Base-by-base conservation (phyloP, 2,888 invertebrate genomes). In the Patella ulyssiponensis region DNA sequence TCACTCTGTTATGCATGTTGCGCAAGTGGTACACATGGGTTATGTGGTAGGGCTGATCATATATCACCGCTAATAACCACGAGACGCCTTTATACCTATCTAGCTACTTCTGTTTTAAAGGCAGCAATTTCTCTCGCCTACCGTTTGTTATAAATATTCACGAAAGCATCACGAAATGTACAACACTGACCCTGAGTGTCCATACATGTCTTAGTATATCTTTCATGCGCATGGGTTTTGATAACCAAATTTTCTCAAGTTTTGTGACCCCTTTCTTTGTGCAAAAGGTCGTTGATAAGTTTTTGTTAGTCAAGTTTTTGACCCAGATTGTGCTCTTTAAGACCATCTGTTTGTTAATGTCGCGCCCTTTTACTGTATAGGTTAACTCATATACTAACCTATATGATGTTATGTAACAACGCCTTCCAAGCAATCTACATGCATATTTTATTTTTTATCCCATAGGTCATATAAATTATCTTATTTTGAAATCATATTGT, bases 261-360 rank as follows among this genome's bases (percentile, higher is more conserved):
- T 64, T 64, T 64, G 64, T 64, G 64, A 64, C 64, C 64, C 44
- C 23, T 58, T 64, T 64, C 64, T 64, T 64, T 64, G 23, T 23
- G 23, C 20, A 64, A 64, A 64, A 64, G 64, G 64, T 64, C 64
- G 23, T 64, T 64, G 64, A 64, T 64, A 64, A 64, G 64, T 64
- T 64, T 64, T 64, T 64, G 64, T 64, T 64, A 64, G 64, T 64
- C 64, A 64, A 64, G 64, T 64, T 64, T 64, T 64, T 64, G 64
- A 64, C 64, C 64, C 64, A 64, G 64, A 64, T 64, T 23, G 64
- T 64, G 64, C 64, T 64, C 64, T 64, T 64, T 64, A 64, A 64
- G 64, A 64, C 64, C 64, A 64, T 64, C 64, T 64, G 64, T 64
- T 64, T 64, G 64, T 64, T 20, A 64, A 64, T 64, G 64, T 64